These are phyloP conservation scores for Cantharis rustica DNA, from an alignment of 2,888 invertebrate species.

Conservation along the genomic window DNA sequence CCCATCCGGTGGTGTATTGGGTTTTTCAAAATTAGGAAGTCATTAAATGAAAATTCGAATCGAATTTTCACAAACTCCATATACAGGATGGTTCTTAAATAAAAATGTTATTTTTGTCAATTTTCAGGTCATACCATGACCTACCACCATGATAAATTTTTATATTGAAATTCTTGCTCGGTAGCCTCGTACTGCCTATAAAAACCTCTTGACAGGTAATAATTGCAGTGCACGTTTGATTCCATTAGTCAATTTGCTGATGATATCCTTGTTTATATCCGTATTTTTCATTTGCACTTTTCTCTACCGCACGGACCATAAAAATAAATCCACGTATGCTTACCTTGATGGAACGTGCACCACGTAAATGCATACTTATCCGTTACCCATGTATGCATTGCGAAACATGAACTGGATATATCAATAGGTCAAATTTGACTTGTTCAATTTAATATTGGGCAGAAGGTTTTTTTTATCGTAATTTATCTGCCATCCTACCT, in stretches of 20 bases:
- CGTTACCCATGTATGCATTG: neutral
- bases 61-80: neutral
- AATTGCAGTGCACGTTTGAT: slow-evolving; percentile 36
- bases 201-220: slow-evolving; percentile 14
- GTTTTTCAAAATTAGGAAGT: neutral
- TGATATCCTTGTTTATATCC: slow-evolving; percentile 32
- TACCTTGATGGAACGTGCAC: slow-evolving; percentile 33
- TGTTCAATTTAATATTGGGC: neutral
- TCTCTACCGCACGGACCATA: slow-evolving; percentile 29
- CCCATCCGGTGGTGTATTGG: neutral
- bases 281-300: slow-evolving; percentile 21
- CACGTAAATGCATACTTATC: slow-evolving; percentile 15
- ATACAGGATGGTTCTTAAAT: neutral
- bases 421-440: neutral
- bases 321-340: slow-evolving; percentile 39
- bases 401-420: neutral
- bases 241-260: slow-evolving; percentile 26
- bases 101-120: neutral
- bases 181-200: slow-evolving; percentile 27
- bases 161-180: slow-evolving; percentile 17
- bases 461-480: neutral
- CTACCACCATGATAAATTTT: neutral
- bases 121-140: neutral
- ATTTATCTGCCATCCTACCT: neutral
- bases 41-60: neutral